phyloP scores from a whole-genome alignment of 2,888 invertebrate species.

The Platycheirus rosarum region DNA sequence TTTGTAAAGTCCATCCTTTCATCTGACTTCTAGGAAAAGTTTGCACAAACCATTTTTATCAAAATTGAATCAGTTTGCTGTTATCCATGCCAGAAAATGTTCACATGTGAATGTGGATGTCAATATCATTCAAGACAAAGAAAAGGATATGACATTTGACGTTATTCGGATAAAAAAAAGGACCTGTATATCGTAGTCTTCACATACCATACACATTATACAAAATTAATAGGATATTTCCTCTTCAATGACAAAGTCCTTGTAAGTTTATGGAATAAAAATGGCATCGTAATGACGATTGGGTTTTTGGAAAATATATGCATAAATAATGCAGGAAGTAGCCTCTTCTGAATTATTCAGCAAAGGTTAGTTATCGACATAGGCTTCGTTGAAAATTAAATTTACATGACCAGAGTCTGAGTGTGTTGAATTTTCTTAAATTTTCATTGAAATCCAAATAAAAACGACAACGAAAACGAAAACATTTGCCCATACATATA shows the following conservation, averaged over 20 bases:
- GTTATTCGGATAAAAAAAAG: conserved; percentile 28
- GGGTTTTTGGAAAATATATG: conserved; percentile 18
- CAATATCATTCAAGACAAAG: not conserved
- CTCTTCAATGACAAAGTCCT: conserved; percentile 41
- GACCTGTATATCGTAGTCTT: not conserved
- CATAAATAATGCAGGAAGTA: conserved; percentile 22
- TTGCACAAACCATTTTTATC: conserved; percentile 6
- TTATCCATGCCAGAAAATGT: not conserved
- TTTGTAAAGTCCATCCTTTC: conserved; percentile 1
- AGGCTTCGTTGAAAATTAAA: not conserved
- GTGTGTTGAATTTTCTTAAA: not conserved
- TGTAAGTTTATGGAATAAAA: conserved; percentile 19
- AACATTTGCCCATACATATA: no score
- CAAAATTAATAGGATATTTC: conserved; percentile 22
- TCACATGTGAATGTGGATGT: not conserved
- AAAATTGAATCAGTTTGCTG: conserved; percentile 41
- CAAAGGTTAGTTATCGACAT: no score
- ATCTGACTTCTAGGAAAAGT: not conserved
- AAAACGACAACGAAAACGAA: no score
- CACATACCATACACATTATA: no score
- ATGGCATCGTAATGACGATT: not conserved
- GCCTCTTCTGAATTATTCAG: conserved; percentile 1
- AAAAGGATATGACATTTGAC: conserved; percentile 17
- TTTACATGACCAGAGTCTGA: not conserved
- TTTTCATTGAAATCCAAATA: no score